Conservation (phyloP, 1,140 invertebrate species). For the Drosophila rufa region DNA sequence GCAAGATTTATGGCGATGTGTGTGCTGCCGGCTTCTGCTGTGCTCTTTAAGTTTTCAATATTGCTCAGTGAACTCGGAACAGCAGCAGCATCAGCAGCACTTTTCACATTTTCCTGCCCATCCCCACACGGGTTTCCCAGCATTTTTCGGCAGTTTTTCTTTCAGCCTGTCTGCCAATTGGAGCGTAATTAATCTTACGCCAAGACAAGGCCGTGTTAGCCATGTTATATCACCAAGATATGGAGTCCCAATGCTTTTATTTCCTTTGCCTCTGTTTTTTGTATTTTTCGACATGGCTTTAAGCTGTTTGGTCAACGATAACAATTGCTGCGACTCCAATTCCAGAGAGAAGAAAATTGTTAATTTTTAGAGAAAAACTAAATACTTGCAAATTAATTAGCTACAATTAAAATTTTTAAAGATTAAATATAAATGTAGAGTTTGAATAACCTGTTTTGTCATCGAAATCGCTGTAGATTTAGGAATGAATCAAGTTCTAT, state of each 20-base stretch:
- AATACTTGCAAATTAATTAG: too few relatives aligned
- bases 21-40: conserved; percentile 1
- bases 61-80: conserved; percentile 53
- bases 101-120: conserved; percentile 38
- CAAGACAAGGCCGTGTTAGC: conserved; percentile 60
- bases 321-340: conserved; percentile 27
- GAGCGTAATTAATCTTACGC: conserved; percentile 76
- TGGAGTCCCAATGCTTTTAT: conserved; percentile 29
- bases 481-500: too few relatives aligned
- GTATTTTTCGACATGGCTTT: conserved; percentile 10
- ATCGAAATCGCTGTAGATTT: too few relatives aligned
- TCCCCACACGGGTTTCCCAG: background rate
- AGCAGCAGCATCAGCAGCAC: conserved; percentile 17
- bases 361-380: too few relatives aligned
- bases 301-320: conserved; percentile 31
- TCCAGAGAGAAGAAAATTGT: background rate
- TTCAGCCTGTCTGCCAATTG: conserved; percentile 65
- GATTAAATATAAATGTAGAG: too few relatives aligned
- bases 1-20: conserved; percentile 64
- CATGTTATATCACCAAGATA: conserved; percentile 63
- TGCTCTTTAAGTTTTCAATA: conserved; percentile 61
- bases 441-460: too few relatives aligned
- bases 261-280: background rate
- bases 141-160: conserved; percentile 47
- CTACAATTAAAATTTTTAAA: too few relatives aligned